A percentile compares a stretch with the other conserved stretches of the same genome.
Evolutionary conservation across 2,888 invertebrate species (phyloP).

Genomic region (Leptinotarsa peninsularis): DNA sequence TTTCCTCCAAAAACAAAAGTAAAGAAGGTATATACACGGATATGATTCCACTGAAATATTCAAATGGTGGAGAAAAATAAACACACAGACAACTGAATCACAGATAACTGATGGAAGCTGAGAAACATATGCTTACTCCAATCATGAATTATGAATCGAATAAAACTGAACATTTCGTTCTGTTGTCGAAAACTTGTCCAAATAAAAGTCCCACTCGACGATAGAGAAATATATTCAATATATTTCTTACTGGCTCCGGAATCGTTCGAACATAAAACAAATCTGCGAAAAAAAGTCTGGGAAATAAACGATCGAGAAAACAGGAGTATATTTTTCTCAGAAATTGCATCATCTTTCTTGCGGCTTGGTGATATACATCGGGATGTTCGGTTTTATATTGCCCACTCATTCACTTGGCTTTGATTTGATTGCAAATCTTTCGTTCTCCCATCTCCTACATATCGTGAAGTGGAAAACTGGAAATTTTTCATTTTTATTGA

Average conservation of each 20-base stretch:
- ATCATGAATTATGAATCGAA: neutral
- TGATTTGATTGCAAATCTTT: slow-evolving; percentile 60
- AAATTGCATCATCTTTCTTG: slow-evolving; percentile 63
- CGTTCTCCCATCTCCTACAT: slow-evolving; percentile 41
- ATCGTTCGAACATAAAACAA: slow-evolving; percentile 35
- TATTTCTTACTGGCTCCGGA: slow-evolving; percentile 8
- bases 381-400: slow-evolving; percentile 58
- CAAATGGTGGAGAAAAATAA: too few species aligned
- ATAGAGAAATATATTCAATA: slow-evolving; percentile 14
- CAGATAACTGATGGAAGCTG: too few species aligned
- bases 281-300: slow-evolving; percentile 46
- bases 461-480: slow-evolving; percentile 35
- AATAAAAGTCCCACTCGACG: slow-evolving; percentile 1
- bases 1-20: too few species aligned
- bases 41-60: too few species aligned
- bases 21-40: too few species aligned
- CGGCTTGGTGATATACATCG: slow-evolving; percentile 59
- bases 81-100: too few species aligned
- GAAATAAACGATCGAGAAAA: slow-evolving; percentile 57
- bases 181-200: neutral
- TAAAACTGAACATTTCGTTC: neutral
- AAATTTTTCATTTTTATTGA: slow-evolving; percentile 36
- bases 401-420: slow-evolving; percentile 62
- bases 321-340: slow-evolving; percentile 61
- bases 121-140: too few species aligned